These are phyloP conservation scores for Charanyca ferruginea DNA, from an alignment of 2,888 invertebrate species.

Conservation along the genomic window DNA sequence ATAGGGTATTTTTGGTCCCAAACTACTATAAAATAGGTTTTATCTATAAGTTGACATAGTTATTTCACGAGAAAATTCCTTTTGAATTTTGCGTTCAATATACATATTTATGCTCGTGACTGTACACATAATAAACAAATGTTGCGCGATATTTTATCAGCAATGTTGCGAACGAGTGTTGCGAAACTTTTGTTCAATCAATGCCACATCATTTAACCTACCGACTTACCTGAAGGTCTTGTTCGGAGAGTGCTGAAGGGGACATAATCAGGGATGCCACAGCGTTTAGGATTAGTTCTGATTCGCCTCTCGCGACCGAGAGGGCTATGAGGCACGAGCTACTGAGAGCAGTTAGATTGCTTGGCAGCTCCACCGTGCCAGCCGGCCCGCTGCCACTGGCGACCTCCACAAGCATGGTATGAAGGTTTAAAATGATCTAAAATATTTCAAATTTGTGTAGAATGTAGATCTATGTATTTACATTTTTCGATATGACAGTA, in stretches of 20 bases:
- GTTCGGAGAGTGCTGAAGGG: slow-evolving; percentile 94
- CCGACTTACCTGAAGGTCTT: slow-evolving; percentile 93
- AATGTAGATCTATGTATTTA: not conserved
- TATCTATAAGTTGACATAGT: too few relatives aligned
- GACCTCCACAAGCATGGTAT: slow-evolving; percentile 95
- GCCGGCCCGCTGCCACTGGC: slow-evolving; percentile 92
- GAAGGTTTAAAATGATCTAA: slow-evolving; percentile 94
- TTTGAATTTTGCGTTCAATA: too few relatives aligned
- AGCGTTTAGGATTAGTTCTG: slow-evolving; percentile 96
- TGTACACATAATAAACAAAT: too few relatives aligned
- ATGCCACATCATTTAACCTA: not conserved
- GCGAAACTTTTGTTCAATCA: not conserved
- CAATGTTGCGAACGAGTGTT: too few relatives aligned
- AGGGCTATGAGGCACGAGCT: slow-evolving; percentile 98
- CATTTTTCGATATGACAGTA: not conserved
- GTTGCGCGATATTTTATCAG: too few relatives aligned
- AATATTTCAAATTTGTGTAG: slow-evolving; percentile 45
- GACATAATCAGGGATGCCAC: slow-evolving; percentile 97
- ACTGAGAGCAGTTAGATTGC: slow-evolving; percentile 95
- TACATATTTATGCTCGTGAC: too few relatives aligned
- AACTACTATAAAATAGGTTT: too few relatives aligned
- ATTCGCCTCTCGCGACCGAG: slow-evolving; percentile 98
- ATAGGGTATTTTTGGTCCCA: too few relatives aligned
- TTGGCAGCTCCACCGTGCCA: slow-evolving; percentile 88
- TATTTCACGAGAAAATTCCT: too few relatives aligned